These are phyloP conservation scores for Hirundo rustica DNA, from an alignment of 2,797 vertebrate genomes.

Conservation along the genomic window DNA sequence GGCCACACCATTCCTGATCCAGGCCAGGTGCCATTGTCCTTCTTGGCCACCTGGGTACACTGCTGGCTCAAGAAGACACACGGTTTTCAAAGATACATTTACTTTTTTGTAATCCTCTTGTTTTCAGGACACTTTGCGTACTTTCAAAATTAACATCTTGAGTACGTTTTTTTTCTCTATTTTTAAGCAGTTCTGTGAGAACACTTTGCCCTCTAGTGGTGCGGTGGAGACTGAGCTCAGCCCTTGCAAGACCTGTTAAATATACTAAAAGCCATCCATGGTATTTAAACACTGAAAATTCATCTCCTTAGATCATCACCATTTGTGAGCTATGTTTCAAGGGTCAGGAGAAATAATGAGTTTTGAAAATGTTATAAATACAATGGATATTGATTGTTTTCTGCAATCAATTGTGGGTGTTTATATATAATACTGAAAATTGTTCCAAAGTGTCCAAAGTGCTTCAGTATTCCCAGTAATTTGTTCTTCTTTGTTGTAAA, in stretches of 20 bases:
- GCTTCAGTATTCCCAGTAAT: not conserved
- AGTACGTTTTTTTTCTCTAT: not conserved
- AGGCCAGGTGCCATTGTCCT: not conserved
- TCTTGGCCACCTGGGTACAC: not conserved
- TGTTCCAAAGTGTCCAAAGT: not conserved
- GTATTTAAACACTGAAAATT: not conserved
- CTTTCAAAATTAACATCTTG: rapidly evolving
- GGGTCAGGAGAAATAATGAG: not conserved
- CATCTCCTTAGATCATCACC: not conserved
- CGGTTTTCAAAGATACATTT: not conserved
- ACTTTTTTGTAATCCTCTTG: not conserved
- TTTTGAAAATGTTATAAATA: not conserved
- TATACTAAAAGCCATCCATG: not conserved
- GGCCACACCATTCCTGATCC: not conserved
- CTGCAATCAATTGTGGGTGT: not conserved
- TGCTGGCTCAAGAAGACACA: not conserved
- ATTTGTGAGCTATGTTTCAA: not conserved
- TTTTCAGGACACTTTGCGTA: not conserved
- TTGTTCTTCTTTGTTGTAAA: not conserved
- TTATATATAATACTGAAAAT: not conserved
- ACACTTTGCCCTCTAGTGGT: constrained; percentile 36
- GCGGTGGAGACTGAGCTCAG: not conserved
- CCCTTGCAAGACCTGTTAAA: not conserved
- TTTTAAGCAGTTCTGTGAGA: not conserved
- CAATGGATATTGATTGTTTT: not conserved